Evolutionary conservation across 2,888 invertebrate species (phyloP), one percentile per base, ranked within the genome.

Genomic region (Dolichomitus sp.): DNA sequence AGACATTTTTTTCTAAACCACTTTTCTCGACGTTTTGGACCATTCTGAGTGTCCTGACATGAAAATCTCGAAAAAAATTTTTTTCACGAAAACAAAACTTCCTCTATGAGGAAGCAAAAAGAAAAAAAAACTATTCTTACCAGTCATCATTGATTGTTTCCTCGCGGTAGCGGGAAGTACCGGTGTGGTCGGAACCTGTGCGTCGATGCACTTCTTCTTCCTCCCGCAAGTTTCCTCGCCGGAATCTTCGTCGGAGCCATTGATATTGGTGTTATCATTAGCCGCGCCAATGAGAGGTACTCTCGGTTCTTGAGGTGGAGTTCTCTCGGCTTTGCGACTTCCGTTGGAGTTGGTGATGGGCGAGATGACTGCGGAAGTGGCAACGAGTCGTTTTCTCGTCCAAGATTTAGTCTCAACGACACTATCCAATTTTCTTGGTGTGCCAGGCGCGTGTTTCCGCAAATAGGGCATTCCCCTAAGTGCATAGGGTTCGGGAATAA

Each of bases 401-500:
- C 23, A 59, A 1, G 69, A 66, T 57, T 42, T 27, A 19, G 6
- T 12, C 11, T 33, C 9, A 1, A 2, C 17, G n/a, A 37, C 7
- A 4, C 12, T 12, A 5, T 75, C 73, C 23, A 30, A 12, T 74
- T 92, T 93, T 19, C 85, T 85, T 30, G 92, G 91, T 37, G 92
- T 90, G 0, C 88, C 83, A 0, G 93, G 91, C 9, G 91, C 87
- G 79, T 91, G 90, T 82, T 89, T 90, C 19, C 92, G 87, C 66
- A 93, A 81, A 82, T 92, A 93, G 19, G 92, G 91, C 93, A 93
- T 93, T 9, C 93, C 92, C 5, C 93, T 87, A 0, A 93, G 87
- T 11, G 93, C 93, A 80, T 93, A 93, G 14, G 93, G 92, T 85
- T 93, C 93, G 0, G 93, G 93, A 1, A 93, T 91, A 30, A 91